Evolutionary conservation across 2,113 vertebrate species (phyloP).

Genomic region (Aix galericulata): DNA sequence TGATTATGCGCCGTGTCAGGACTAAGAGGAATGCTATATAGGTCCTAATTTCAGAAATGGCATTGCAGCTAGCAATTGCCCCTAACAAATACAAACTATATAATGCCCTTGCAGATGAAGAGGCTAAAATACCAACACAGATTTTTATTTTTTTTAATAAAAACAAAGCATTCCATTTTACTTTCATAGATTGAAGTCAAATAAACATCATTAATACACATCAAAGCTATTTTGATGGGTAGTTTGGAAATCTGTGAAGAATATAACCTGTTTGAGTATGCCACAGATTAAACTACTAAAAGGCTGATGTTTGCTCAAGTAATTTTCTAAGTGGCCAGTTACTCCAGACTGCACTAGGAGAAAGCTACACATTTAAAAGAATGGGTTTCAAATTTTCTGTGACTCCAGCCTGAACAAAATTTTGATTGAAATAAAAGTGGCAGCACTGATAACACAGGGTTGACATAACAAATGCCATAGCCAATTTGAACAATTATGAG

Average conservation of each 20-base stretch:
- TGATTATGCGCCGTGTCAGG: neutral
- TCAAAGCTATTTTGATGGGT: neutral
- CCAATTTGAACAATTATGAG: conserved; percentile 58
- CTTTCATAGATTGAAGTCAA: neutral
- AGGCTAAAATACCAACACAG: neutral
- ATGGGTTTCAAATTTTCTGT: conserved; percentile 1
- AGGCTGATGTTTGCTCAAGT: neutral
- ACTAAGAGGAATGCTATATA: neutral
- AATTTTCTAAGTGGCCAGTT: neutral
- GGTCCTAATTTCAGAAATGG: neutral
- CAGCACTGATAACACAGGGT: conserved; percentile 62
- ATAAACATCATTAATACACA: neutral
- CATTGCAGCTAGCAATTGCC: neutral
- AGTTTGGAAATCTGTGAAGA: neutral
- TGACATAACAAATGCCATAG: conserved; percentile 64
- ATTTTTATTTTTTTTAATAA: neutral
- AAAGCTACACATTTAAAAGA: neutral
- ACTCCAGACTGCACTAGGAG: neutral
- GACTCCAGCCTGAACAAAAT: conserved; percentile 38
- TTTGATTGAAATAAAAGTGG: conserved; percentile 60
- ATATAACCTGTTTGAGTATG: neutral
- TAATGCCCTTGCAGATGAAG: neutral
- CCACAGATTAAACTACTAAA: neutral
- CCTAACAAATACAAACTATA: neutral
- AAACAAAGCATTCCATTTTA: neutral